Evolutionary conservation across 2,797 vertebrate genomes (phyloP).

Genomic region (Lates japonicus): DNA sequence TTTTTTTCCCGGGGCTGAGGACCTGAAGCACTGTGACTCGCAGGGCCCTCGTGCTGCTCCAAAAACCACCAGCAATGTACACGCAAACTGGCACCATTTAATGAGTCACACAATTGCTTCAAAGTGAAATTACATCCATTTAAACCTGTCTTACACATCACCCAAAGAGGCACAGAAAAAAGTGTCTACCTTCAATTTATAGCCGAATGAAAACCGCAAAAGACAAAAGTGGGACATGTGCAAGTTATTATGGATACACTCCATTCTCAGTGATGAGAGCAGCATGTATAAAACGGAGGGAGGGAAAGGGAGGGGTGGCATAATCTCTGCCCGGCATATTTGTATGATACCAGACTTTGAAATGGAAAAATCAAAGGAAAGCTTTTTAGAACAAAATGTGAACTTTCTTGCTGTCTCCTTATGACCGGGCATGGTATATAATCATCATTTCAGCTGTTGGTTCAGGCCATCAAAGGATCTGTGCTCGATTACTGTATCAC

Average conservation of each 20-base stretch:
- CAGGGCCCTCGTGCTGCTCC: conserved; percentile 66
- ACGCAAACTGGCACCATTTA: conserved; percentile 83
- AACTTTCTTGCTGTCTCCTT: conserved; percentile 74
- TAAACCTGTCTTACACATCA: conserved; percentile 87
- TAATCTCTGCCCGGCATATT: conserved; percentile 83
- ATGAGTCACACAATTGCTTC: conserved; percentile 87
- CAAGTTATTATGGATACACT: conserved; percentile 87
- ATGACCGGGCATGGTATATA: conserved; percentile 75
- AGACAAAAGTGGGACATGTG: conserved; percentile 89
- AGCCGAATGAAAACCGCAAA: conserved; percentile 84
- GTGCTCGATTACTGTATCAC: conserved; percentile 64
- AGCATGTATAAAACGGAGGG: conserved; percentile 82
- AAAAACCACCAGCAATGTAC: conserved; percentile 74
- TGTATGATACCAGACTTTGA: conserved; percentile 85
- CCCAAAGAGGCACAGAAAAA: conserved; percentile 73
- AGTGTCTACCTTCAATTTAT: conserved; percentile 86
- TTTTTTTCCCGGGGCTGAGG: conserved; percentile 42
- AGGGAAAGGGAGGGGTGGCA: conserved; percentile 65
- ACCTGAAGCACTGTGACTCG: conserved; percentile 74
- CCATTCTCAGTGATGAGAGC: conserved; percentile 86
- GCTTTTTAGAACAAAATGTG: conserved; percentile 80
- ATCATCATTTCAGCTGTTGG: conserved; percentile 80
- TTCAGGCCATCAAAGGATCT: conserved; percentile 72
- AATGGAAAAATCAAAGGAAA: conserved; percentile 86
- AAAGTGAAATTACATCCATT: conserved; percentile 88